A percentile compares a stretch with the other conserved stretches of the same genome.
Conservation (phyloP, 1,140 invertebrate species). For the Zaprionus taronus region DNA sequence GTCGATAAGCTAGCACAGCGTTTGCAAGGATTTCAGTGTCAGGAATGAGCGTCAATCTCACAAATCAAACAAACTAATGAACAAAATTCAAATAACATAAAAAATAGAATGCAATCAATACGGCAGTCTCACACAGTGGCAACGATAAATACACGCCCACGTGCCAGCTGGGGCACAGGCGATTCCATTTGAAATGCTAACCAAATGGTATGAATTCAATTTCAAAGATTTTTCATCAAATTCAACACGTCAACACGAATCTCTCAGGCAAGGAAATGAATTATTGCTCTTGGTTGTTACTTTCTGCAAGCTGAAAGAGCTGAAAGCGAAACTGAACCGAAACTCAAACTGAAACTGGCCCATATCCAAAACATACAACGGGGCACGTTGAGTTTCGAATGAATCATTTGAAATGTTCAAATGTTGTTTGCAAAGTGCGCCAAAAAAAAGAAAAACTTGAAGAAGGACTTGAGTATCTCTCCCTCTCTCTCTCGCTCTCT, state of each 20-base stretch:
- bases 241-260: constrained; percentile 40
- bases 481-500: not conserved
- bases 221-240: constrained; percentile 71
- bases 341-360: constrained; percentile 12
- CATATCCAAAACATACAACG: constrained; percentile 27
- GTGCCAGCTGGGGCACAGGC: constrained; percentile 17
- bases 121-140: not conserved
- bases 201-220: constrained; percentile 72
- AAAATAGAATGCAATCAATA: constrained; percentile 74
- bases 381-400: not conserved
- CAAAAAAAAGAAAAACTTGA: constrained; percentile 4
- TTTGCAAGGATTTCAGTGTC: not conserved
- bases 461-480: not conserved
- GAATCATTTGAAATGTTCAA: constrained; percentile 37
- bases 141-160: constrained; percentile 36
- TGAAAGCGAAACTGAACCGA: constrained; percentile 8
- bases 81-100: constrained; percentile 53
- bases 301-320: constrained; percentile 6
- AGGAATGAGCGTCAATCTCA: constrained; percentile 12
- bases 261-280: constrained; percentile 57
- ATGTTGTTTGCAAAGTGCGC: constrained; percentile 28
- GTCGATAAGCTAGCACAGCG: constrained; percentile 13
- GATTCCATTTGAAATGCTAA: constrained; percentile 66
- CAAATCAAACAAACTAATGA: constrained; percentile 62
- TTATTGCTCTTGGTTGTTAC: constrained; percentile 66